Base-by-base conservation (phyloP, 64 coral and sea anemone species). In the Acropora tenuis region DNA sequence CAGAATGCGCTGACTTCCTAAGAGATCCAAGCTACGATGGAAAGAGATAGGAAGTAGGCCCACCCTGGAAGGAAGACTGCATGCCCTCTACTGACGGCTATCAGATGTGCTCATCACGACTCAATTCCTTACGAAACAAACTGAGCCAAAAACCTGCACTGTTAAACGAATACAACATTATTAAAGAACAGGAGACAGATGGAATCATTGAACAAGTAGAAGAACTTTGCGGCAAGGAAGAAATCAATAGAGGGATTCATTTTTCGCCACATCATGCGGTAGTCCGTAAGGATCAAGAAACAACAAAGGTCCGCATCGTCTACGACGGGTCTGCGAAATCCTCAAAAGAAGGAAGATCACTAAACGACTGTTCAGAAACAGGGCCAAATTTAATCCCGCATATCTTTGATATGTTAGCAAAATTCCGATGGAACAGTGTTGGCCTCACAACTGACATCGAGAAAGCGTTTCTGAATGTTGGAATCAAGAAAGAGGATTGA, bases 241-340 rank as follows among this genome's bases (percentile, higher is more conserved):
- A 90, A 15, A 90, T n/a, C 66, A 30, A 30, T 30, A 30, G 43
- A 15, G 77, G 63, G 79, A 52, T 90, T 74, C 78, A 90, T 55
- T 90, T 82, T 75, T 91, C 16, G 41, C 79, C 89, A 75, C 79
- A 90, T 90, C 76, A 69, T 61, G 59, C 79, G 47, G 79, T 91
- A 44, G 82, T 91, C 15, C 43, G 80, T 30, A 30, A 30, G 30
- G 30, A 30, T 30, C 30, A 0, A 30, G 30, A 30, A 30, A 30
- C 30, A 30, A 30, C 30, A 0, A 30, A 30, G 30, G 30, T 30
- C 30, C 30, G 30, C 30, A 30, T n/a, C 75, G 68, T 91, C 41
- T 91, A 91, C 50, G 67, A 91, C 75, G 68, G 68, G 46, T 84
- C 89, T 47, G 89, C 79, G 7, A 75, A 83, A 78, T 16, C 78